Conservation (phyloP, 2,113 vertebrate species). For the Verasper variegatus region DNA sequence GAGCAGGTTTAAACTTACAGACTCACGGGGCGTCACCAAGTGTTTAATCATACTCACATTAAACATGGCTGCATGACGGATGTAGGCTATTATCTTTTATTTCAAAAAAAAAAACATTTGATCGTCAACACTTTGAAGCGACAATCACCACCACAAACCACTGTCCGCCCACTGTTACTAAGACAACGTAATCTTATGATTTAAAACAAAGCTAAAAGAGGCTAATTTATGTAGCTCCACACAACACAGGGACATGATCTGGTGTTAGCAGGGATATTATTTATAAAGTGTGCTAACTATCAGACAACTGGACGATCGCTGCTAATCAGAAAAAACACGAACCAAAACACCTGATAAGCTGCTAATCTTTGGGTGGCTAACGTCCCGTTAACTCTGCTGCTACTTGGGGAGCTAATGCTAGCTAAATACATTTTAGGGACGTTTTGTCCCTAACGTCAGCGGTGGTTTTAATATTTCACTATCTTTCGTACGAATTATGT, state of each 20-base stretch:
- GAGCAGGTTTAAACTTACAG: no score
- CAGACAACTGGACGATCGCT: no score
- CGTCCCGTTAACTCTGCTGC: slow-evolving; percentile 32
- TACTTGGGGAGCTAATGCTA: slow-evolving; percentile 47
- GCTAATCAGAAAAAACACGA: not conserved
- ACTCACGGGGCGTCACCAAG: no score
- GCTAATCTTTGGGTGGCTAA: slow-evolving; percentile 29
- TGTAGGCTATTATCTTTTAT: no score
- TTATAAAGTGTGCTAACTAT: not conserved
- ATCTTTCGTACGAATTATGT: no score
- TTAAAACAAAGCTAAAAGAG: not conserved
- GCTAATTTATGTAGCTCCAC: not conserved
- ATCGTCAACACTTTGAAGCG: not conserved
- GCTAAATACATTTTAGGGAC: no score
- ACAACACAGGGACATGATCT: not conserved
- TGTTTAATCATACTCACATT: no score
- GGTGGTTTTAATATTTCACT: not conserved
- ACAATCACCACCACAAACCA: not conserved
- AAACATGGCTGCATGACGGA: no score
- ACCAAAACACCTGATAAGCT: not conserved
- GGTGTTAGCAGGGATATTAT: rapidly evolving
- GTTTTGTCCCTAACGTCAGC: not conserved
- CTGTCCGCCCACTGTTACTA: not conserved
- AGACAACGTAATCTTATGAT: not conserved
- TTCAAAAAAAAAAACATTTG: no score